A percentile compares a stretch with the other conserved stretches of the same genome.
phyloP scores from a whole-genome alignment of 92 coral and sea anemone genomes.

The Nematostella vectensis region DNA sequence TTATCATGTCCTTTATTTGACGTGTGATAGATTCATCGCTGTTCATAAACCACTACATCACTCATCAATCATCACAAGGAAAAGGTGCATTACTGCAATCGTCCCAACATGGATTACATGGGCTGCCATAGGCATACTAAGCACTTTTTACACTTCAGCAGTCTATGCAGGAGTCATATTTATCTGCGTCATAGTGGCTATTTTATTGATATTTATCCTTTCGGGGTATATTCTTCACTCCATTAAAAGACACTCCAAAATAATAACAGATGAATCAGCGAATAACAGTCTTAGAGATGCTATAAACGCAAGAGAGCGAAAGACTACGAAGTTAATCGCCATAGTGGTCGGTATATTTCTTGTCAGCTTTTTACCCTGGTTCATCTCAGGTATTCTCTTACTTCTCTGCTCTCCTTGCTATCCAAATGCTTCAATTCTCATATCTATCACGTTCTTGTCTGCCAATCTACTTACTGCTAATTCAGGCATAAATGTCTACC shows the following conservation, averaged over 20 bases:
- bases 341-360: neutral
- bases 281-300: neutral
- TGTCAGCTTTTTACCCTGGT: neutral
- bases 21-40: constrained; percentile 24
- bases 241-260: constrained; percentile 13
- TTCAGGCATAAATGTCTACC: constrained; percentile 6
- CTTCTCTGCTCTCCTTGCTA: constrained; percentile 8
- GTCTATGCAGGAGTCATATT: neutral
- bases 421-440: neutral
- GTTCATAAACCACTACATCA: constrained; percentile 14
- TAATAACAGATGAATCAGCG: neutral
- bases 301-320: constrained; percentile 1
- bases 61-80: constrained; percentile 12
- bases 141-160: neutral
- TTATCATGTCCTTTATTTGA: constrained; percentile 8
- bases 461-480: neutral
- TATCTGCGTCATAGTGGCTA: neutral
- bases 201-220: neutral
- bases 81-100: neutral
- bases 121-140: neutral
- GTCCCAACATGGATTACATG: constrained; percentile 12
- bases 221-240: constrained; percentile 1
- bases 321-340: neutral
- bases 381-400: neutral
- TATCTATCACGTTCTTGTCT: neutral